Base-by-base conservation (phyloP, 1,140 invertebrate species). In the Sitobion miscanthi region DNA sequence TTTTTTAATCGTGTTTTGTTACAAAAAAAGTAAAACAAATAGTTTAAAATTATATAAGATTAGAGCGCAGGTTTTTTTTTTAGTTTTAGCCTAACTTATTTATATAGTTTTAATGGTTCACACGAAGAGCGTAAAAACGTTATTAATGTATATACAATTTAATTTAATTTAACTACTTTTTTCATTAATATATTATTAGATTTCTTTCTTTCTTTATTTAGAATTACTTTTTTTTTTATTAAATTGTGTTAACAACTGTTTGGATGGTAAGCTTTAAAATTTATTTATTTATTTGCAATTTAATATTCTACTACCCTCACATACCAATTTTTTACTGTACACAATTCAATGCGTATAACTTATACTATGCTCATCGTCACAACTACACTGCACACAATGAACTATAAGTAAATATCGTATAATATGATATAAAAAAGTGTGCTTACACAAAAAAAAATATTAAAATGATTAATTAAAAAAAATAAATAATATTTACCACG, bases 131-230 rank as follows among this genome's bases (percentile, higher is more conserved):
- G 21, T 85, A 38, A 83, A 35, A 83, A 45, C 25, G 38, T 85
- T 42, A 85, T 85, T 45, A 11, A 42, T 85, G 2, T 45, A 42
- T 82, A 35, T 25, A 42, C 23, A 85, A 85, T 85, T 85, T 42
- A 85, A 85, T 85, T 85, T 42, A 42, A 85, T 85, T 85, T 42
- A 38, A 42, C 83, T 85, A 85, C 38, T 42, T 85, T 85, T 85
- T 42, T 25, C 83, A 23, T 83, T 42, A 83, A 83, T 83, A 35
- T 82, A 82, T 83, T 83, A 83, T 38, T 38, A 42, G 23, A 25
- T 85, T 85, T 45, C 45, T 85, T 83, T 83, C n/a, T 83, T 83
- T 83, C 38, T 42, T 85, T 77, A 77, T 77, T n/a, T 77, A 77
- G 14, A 6, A 17, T 77, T 77, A 77, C 30, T 77, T 77, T 77